Evolutionary conservation across 1,140 invertebrate genomes (phyloP).

Genomic region (Brachionus koreanus): DNA sequence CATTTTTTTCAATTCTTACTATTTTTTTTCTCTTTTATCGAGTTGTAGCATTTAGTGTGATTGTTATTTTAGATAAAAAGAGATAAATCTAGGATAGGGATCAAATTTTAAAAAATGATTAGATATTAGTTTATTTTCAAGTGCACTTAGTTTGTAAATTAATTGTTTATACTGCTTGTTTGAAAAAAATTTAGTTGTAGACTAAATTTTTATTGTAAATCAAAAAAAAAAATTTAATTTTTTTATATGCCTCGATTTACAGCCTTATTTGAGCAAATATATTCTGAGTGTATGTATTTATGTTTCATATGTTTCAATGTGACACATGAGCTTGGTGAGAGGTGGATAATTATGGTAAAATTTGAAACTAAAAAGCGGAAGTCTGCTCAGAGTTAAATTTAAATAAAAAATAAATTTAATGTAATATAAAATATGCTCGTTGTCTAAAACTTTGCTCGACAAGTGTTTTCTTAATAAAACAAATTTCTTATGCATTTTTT

Average conservation of each 20-base stretch:
- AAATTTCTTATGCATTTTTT: neutral
- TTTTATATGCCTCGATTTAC: no score
- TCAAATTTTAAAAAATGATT: neutral
- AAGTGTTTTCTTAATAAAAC: neutral
- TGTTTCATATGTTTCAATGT: neutral
- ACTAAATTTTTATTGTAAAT: no score
- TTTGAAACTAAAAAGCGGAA: neutral
- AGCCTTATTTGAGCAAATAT: no score
- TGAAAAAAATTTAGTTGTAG: no score
- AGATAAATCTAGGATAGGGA: neutral
- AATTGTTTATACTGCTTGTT: no score
- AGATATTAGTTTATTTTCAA: neutral
- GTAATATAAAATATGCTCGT: neutral
- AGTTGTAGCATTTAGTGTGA: neutral
- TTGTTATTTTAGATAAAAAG: neutral
- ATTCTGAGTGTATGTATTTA: neutral
- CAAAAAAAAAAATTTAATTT: no score
- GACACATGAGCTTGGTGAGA: neutral
- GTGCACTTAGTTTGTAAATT: neutral
- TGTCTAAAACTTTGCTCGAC: neutral
- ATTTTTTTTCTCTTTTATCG: neutral
- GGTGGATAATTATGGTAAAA: neutral
- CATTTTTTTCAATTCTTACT: neutral
- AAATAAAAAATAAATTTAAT: neutral
- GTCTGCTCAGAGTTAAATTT: no score